A percentile compares a stretch with the other conserved stretches of the same genome.
Conservation (phyloP, 2,113 vertebrate genomes). For the Sitta europaea region DNA sequence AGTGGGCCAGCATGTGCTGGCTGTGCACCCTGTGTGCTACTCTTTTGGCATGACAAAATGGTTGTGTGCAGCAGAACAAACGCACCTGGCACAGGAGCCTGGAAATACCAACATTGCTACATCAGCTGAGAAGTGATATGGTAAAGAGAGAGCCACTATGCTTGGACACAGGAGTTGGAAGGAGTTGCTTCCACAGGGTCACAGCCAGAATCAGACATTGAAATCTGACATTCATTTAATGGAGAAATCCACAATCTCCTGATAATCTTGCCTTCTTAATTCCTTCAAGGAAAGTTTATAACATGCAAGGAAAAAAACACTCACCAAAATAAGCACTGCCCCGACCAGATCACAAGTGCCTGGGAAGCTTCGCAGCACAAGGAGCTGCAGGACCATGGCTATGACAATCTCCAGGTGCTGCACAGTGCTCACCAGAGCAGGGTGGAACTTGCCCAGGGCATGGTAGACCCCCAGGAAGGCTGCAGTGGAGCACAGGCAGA, state of each 20-base stretch:
- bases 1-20: background rate
- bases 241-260: constrained; percentile 93
- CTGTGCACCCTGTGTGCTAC: background rate
- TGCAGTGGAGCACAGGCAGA: constrained; percentile 94
- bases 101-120: background rate
- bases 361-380: constrained; percentile 89
- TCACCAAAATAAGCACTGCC: constrained; percentile 88
- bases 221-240: constrained; percentile 81
- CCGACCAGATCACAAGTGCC: constrained; percentile 88
- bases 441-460: constrained; percentile 93
- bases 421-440: constrained; percentile 94
- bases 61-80: background rate
- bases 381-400: constrained; percentile 93
- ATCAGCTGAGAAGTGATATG: background rate
- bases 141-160: background rate
- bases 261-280: constrained; percentile 86
- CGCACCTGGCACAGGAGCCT: background rate
- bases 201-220: background rate
- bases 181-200: background rate
- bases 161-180: constrained; percentile 17
- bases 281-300: constrained; percentile 91
- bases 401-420: constrained; percentile 96
- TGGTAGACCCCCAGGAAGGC: constrained; percentile 98
- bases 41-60: background rate
- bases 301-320: constrained; percentile 89